Evolutionary conservation across 2,113 vertebrate species (phyloP).

Genomic region (Megaceryle torquata): DNA sequence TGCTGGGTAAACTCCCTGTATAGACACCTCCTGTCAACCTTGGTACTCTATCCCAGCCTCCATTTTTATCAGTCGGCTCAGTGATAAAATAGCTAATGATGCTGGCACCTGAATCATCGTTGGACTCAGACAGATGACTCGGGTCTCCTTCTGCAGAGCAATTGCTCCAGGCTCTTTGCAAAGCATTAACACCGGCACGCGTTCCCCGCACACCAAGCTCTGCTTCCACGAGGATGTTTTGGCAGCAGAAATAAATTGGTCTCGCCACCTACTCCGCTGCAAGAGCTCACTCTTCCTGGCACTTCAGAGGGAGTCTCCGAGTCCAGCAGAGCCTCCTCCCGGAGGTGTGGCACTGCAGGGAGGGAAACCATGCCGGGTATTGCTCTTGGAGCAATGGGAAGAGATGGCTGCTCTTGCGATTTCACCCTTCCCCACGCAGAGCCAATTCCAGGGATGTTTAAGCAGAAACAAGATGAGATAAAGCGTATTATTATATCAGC

Average conservation of each 20-base stretch:
- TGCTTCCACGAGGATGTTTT: not conserved
- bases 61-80: not conserved
- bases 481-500: not conserved
- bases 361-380: not conserved
- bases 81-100: not conserved
- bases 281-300: not conserved
- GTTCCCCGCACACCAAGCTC: not conserved
- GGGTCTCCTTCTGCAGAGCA: not conserved
- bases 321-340: not conserved
- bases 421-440: not conserved
- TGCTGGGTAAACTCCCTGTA: not conserved
- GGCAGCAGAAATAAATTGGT: not conserved
- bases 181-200: not conserved
- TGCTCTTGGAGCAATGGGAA: not conserved
- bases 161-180: constrained; percentile 9
- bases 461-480: not conserved
- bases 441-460: not conserved
- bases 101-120: not conserved
- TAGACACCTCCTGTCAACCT: not conserved
- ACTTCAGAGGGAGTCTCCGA: not conserved
- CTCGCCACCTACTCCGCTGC: not conserved
- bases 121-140: not conserved
- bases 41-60: not conserved
- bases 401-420: not conserved
- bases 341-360: constrained; percentile 20